Conservation (phyloP, 2,888 invertebrate species). For the Ctenicera cuprea region DNA sequence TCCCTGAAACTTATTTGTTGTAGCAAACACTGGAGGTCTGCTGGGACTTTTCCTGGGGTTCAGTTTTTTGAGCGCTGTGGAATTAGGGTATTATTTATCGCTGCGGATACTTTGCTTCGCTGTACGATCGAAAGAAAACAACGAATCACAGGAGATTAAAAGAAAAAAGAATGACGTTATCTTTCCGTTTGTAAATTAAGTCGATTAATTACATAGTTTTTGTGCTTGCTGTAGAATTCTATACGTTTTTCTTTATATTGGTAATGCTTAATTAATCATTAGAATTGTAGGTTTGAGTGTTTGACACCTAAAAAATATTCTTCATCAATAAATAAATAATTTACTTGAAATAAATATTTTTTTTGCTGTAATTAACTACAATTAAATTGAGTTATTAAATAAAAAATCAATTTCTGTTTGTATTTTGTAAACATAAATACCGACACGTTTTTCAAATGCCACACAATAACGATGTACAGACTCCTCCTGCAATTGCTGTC, state of each 20-base stretch:
- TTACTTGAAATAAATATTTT: too few relatives aligned
- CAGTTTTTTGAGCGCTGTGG: conserved; percentile 76
- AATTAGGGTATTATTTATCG: conserved; percentile 50
- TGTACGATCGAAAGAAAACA: background rate
- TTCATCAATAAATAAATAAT: too few relatives aligned
- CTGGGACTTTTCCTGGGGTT: conserved; percentile 87
- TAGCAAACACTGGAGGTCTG: conserved; percentile 78
- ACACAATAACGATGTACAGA: too few relatives aligned
- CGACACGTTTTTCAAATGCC: too few relatives aligned
- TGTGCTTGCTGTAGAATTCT: background rate
- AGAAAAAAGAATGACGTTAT: background rate
- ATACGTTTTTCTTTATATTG: too few relatives aligned
- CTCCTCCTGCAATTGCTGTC: too few relatives aligned
- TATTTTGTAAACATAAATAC: too few relatives aligned
- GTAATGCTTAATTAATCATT: too few relatives aligned
- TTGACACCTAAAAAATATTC: background rate
- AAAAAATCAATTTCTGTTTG: too few relatives aligned
- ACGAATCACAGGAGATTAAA: background rate
- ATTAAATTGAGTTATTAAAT: too few relatives aligned
- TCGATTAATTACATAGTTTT: background rate
- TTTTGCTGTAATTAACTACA: too few relatives aligned
- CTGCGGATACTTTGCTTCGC: conserved; percentile 69
- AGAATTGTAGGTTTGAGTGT: too few relatives aligned
- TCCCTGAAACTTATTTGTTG: conserved; percentile 2
- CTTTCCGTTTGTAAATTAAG: conserved; percentile 8